Evolutionary conservation across 2,113 vertebrate genomes (phyloP).

Genomic region (Syngnathoides biaculeatus): DNA sequence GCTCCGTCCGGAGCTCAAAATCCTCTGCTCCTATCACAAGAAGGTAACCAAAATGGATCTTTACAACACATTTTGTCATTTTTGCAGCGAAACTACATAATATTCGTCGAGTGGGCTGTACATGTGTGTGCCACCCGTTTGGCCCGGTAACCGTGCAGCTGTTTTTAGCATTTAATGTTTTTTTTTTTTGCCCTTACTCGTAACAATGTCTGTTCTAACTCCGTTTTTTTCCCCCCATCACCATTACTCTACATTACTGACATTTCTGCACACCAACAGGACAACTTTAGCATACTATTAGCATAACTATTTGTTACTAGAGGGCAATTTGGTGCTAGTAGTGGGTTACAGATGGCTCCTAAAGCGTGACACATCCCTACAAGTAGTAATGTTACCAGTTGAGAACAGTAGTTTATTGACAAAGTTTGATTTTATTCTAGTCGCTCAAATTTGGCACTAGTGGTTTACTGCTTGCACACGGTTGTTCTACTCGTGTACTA

Average conservation of each 20-base stretch:
- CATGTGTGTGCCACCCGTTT: background rate
- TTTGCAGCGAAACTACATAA: background rate
- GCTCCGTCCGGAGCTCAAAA: constrained; percentile 27
- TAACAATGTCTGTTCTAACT: background rate
- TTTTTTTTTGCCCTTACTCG: no score
- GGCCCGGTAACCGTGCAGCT: background rate
- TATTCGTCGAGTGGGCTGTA: background rate
- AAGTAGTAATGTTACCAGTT: background rate
- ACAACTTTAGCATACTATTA: no score
- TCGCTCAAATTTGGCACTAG: background rate
- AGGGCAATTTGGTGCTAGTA: background rate
- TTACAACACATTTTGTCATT: background rate
- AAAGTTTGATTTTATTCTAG: background rate
- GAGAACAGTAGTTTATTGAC: background rate
- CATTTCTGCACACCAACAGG: background rate
- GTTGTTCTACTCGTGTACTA: no score
- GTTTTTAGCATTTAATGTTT: background rate
- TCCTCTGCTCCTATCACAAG: constrained; percentile 61
- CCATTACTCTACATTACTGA: no score
- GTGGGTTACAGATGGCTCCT: background rate
- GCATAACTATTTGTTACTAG: background rate
- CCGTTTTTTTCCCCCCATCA: background rate
- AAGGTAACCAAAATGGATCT: constrained; percentile 50
- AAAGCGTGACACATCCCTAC: background rate
- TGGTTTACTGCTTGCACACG: no score